Evolutionary conservation across 1,140 invertebrate species (phyloP), one percentile per base, ranked within the genome.

Genomic region (Heterodera carotae): DNA sequence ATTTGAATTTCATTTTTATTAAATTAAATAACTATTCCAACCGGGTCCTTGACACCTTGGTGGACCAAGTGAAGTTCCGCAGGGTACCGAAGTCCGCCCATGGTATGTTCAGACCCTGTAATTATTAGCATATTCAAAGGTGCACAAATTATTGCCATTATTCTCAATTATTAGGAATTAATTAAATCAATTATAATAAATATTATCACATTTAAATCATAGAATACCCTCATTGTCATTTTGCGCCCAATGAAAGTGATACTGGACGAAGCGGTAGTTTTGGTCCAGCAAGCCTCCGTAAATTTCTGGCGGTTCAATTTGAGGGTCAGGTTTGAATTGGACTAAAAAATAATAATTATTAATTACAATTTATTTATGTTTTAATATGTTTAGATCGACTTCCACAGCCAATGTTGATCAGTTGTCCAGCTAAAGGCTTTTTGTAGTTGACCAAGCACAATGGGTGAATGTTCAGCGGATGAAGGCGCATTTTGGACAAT

Each of bases 21-120:
- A 31, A 66, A n/a, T n/a, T n/a, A n/a, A n/a, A n/a, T n/a, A n/a
- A n/a, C n/a, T n/a, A n/a, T n/a, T n/a, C 25, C 18, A 5, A 66
- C 62, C 67, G 79, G 80, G 10, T 82, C 81, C 62, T 85, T 67
- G 71, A 85, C 75, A 74, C 77, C 78, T 60, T 79, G 80, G 48
- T 85, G 84, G 31, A 85, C 84, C 12, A 86, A 78, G 78, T 86
- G 85, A 12, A 86, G 76, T 69, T 86, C 85, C 18, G 81, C 86
- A 6, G 86, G 83, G 69, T 86, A 87, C 18, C 73, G 75, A 6
- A 85, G 82, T 1, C 85, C 85, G 22, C 83, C 82, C 10, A 85
- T 67, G 25, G 83, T 80, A 76, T 85, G 84, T 62, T 85, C 84
- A 25, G 85, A 86, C 25, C 81, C 81, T 83, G 22, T 10, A 78